Evolutionary conservation across 2,797 vertebrate species (phyloP).

Genomic region (Pseudochirops corinnae): DNA sequence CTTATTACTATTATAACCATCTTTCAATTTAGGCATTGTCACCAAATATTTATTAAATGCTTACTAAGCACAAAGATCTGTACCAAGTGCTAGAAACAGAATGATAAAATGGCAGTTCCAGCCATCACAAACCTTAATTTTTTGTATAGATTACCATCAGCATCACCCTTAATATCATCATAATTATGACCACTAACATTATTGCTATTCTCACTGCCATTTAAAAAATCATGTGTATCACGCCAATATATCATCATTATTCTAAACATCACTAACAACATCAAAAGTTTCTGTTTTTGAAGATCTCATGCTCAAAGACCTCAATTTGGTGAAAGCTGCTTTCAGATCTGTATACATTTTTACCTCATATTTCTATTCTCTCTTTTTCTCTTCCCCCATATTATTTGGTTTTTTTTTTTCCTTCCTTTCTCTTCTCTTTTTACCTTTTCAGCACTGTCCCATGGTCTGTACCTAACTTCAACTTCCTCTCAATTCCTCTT

Average conservation of each 20-base stretch:
- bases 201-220: not conserved
- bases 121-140: not conserved
- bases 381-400: not conserved
- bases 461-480: not conserved
- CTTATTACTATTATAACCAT: not conserved
- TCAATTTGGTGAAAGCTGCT: not conserved
- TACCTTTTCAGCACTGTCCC: not conserved
- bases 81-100: not conserved
- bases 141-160: not conserved
- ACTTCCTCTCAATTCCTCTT: not conserved
- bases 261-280: not conserved
- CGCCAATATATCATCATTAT: not conserved
- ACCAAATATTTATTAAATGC: not conserved
- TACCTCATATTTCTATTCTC: not conserved
- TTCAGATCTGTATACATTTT: not conserved
- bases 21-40: not conserved
- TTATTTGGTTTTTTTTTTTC: not conserved
- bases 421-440: not conserved
- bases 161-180: not conserved
- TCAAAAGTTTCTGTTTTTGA: not conserved
- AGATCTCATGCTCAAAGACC: not conserved
- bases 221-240: not conserved
- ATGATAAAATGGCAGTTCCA: not conserved
- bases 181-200: not conserved
- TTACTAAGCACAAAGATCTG: not conserved